Evolutionary conservation across 2,888 invertebrate genomes (phyloP), one percentile per base, ranked within the genome.

Genomic region (Hermodice carunculata): DNA sequence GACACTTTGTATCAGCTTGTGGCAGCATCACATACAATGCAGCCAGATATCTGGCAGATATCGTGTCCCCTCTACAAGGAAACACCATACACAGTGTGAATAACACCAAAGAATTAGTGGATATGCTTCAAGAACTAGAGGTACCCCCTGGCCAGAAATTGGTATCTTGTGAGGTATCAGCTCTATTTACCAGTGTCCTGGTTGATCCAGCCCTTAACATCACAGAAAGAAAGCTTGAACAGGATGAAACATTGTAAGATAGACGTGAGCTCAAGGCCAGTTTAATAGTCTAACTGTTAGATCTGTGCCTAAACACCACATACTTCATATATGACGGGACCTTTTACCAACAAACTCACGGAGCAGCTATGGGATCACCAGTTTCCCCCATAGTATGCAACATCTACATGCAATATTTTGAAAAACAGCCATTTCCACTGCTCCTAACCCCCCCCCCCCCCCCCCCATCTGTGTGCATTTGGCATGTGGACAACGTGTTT

Each of bases 91-190:
- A 52, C 52, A 49, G 37, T 22, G 53, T 64, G 11, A 37, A 49
- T 3, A 53, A 60, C 53, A 59, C 48, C 32, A 51, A 59, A 28
- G 44, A 64, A 26, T 49, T 64, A 1, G 60, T 44, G 8, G 51
- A 64, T 40, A 64, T 42, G 19, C 34, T 61, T 2, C 19, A 31
- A 32, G 61, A 22, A 22, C 40, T 61, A 3, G 56, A 65, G 40
- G 37, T 61, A 40, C 61, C 56, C n/a, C 54, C 54, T 17, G 48
- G 22, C 19, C 44, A 22, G 17, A 65, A 61, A 42, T 24, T 54
- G 11, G 65, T 65, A 19, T 60, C 64, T 22, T 60, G 60, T 44
- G 60, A 64, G 43, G 60, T 64, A 17, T 51, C 53, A 26, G 49
- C 65, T 22, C 61, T 65, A 14, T 56, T 65, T 29, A 57, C 60